Conservation (phyloP, 2,113 vertebrate genomes). For the Cyanocitta stelleri region DNA sequence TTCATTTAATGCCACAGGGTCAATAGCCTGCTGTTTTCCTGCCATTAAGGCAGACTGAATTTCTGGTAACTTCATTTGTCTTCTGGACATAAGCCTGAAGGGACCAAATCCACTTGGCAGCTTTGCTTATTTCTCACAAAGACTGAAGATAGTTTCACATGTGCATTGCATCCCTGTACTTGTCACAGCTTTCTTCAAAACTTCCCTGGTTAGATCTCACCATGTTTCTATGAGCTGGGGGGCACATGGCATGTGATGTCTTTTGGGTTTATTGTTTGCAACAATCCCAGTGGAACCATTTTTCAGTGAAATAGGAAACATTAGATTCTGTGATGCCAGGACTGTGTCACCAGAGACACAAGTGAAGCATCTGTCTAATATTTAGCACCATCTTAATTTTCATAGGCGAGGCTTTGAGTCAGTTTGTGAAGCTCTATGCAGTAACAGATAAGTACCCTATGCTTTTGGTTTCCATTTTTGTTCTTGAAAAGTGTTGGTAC, state of each 20-base stretch:
- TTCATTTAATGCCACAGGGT: neutral
- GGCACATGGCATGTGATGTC: neutral
- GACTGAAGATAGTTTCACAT: neutral
- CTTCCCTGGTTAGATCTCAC: neutral
- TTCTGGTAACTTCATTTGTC: neutral
- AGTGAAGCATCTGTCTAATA: neutral
- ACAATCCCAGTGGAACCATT: neutral
- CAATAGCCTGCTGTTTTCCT: neutral
- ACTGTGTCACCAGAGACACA: neutral
- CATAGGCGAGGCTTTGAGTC: neutral
- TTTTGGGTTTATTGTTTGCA: neutral
- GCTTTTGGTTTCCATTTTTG: neutral
- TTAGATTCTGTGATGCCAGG: neutral
- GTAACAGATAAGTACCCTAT: neutral
- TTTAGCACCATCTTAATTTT: neutral
- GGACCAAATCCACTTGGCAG: neutral
- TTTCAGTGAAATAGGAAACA: neutral
- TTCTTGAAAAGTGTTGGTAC: neutral
- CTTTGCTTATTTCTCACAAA: neutral
- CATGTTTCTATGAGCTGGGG: accelerated
- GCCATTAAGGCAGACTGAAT: neutral
- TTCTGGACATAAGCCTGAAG: neutral
- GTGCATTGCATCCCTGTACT: neutral
- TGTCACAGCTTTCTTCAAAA: neutral
- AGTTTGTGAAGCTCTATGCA: neutral